phyloP scores from a whole-genome alignment of 2,797 vertebrate species.

The Malacoraja senta region DNA sequence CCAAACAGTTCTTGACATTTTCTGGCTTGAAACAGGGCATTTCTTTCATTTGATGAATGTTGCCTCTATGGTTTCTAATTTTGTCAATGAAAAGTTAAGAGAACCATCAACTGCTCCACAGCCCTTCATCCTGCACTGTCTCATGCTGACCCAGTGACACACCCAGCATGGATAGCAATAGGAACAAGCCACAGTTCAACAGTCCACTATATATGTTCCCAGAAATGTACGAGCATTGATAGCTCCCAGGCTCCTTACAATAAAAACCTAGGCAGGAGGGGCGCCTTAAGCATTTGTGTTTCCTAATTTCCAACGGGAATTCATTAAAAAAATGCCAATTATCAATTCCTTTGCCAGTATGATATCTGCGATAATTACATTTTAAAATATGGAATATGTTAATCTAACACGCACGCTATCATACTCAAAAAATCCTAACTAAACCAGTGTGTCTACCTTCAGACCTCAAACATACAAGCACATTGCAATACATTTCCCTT shows the following conservation, averaged over 20 bases:
- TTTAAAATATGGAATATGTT: not conserved
- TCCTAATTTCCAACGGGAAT: not conserved
- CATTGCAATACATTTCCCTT: not conserved
- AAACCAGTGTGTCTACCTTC: conserved; percentile 22
- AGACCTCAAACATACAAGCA: not conserved
- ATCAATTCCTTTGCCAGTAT: not conserved
- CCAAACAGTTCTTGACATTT: not conserved
- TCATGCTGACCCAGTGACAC: not conserved
- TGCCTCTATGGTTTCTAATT: not conserved
- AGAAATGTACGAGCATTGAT: not conserved
- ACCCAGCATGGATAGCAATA: not conserved
- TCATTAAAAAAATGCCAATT: not conserved
- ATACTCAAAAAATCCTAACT: not conserved
- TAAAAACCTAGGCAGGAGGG: not conserved
- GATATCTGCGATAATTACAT: not conserved
- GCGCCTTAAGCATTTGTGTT: not conserved
- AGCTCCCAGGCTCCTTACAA: not conserved
- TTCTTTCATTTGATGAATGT: not conserved
- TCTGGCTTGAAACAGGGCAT: not conserved
- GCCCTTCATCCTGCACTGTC: not conserved
- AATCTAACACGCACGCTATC: not conserved
- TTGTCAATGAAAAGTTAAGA: not conserved
- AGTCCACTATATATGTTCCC: not conserved
- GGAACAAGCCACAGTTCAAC: not conserved
- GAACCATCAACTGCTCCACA: not conserved